Percentiles rank a stretch among this genome's conserved stretches.
Evolutionary conservation across 2,113 vertebrate genomes (phyloP).

Genomic region (Crotalus viridis): DNA sequence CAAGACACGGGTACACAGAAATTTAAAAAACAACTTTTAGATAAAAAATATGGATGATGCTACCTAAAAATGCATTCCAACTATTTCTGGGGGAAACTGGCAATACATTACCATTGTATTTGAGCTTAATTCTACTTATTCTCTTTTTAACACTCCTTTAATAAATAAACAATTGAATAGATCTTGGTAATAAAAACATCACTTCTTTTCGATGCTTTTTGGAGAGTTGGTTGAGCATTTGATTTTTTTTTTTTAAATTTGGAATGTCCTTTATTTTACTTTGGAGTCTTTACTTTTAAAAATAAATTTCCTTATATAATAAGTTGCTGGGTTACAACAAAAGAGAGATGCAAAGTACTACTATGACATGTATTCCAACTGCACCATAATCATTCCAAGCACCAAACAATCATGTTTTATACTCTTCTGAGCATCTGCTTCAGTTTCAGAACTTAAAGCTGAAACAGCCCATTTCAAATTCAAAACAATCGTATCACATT

Average conservation of each 20-base stretch:
- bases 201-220: neutral
- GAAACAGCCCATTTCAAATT: neutral
- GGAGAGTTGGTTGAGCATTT: neutral
- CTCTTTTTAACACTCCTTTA: neutral
- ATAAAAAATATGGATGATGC: neutral
- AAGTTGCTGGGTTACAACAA: neutral
- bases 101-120: neutral
- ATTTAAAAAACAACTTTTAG: neutral
- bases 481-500: neutral
- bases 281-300: neutral
- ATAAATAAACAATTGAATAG: neutral
- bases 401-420: neutral
- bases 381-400: neutral
- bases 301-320: neutral
- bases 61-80: neutral
- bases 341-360: neutral
- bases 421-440: neutral
- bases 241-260: neutral
- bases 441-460: neutral
- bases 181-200: neutral
- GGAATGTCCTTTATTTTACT: neutral
- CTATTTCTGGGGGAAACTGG: neutral
- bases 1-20: neutral
- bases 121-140: no score
- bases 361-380: neutral